Base-by-base conservation (phyloP, 2,113 vertebrate genomes). In the Sander vitreus region DNA sequence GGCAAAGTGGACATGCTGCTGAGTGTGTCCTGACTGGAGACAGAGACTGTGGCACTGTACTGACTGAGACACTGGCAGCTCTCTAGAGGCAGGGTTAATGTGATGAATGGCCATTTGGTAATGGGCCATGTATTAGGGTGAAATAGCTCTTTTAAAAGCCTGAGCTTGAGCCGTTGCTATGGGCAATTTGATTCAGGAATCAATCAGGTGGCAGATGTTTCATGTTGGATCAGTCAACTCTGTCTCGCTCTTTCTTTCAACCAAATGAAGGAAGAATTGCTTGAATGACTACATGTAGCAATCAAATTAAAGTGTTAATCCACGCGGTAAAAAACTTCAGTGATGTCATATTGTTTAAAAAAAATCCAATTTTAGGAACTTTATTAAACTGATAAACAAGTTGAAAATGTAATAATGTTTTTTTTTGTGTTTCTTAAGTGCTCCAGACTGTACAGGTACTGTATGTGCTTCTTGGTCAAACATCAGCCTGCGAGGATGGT, bases 151-250 rank as follows among this genome's bases (percentile, higher is more conserved):
- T 93, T 86, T 91, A 94, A 94, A 93, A 93, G 87, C 91, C 85
- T 16, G n/a, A 83, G 75, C 67, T 88, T 9, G 70, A 89, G 87
- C 75, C n/a, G 67, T 84, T 86, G 88, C 81, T 91, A 77, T 82
- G 91, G 88, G 67, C 88, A 73, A 91, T 91, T 93, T 92, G 81
- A 91, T 90, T 86, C 51, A 85, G 71, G 65, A 89, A 93, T 89
- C 85, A 88, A 73, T 93, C 91, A 91, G 80, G 82, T 87, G 79
- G 89, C 94, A 95, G 92, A 92, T 94, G 93, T 93, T 94, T 93
- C 81, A 81, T 91, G 92, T 94, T 86, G 80, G 65, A 83, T 81
- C 74, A 65, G 76, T 85, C 82, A 77, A 43, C 69, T 84, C 54
- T 51, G 50, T 81, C 53, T 59, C 19, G 21, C 54, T 57, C 79